phyloP scores from a whole-genome alignment of 1,140 invertebrate genomes.

The Saccostrea glomerata region DNA sequence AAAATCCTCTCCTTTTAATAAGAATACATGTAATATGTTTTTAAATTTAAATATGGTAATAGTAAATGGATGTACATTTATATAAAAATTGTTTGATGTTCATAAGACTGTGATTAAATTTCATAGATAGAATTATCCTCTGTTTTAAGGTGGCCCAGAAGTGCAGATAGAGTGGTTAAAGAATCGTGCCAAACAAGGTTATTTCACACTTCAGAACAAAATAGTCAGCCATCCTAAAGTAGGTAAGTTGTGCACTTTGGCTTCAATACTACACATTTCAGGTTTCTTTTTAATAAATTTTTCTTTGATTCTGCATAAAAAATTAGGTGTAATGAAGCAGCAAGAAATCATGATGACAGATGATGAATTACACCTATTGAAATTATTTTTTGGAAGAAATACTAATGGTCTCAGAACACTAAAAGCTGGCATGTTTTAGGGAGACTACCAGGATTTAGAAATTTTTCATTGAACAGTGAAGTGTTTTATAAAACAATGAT shows the following conservation, averaged over 20 bases:
- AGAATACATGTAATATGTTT: neutral
- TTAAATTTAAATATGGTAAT: neutral
- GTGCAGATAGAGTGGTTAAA: constrained; percentile 12
- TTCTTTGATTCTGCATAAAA: no score
- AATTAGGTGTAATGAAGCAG: no score
- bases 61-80: neutral
- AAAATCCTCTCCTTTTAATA: neutral
- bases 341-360: no score
- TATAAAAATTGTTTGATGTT: neutral
- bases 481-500: no score
- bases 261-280: no score
- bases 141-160: neutral
- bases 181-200: neutral
- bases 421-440: no score
- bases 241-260: neutral
- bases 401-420: no score
- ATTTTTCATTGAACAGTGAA: no score
- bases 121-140: neutral
- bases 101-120: neutral
- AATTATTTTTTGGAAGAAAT: no score
- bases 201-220: neutral
- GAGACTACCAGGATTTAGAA: no score
- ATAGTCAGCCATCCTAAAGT: constrained; percentile 20
- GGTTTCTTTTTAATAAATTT: no score
- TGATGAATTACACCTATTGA: no score